These are phyloP conservation scores for Ophthalmolycus amberensis DNA, from an alignment of 2,113 vertebrate species.

Conservation along the genomic window DNA sequence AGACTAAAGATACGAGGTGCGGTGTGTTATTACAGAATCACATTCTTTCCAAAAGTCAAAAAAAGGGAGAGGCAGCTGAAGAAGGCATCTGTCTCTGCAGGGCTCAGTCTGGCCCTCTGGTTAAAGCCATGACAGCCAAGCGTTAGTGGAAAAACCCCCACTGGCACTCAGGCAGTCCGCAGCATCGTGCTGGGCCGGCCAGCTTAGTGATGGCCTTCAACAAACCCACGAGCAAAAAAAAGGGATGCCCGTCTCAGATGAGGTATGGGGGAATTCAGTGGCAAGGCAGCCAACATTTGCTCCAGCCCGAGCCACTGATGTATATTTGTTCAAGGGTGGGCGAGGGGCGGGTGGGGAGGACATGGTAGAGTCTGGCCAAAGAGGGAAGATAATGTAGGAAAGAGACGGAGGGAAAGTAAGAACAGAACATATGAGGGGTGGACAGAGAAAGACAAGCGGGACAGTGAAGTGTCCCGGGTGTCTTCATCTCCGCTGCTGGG, in stretches of 20 bases:
- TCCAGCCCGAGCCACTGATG: constrained; percentile 66
- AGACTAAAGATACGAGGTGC: constrained; percentile 21
- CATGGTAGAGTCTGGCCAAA: constrained; percentile 59
- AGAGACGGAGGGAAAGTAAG: constrained; percentile 15
- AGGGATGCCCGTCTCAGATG: constrained; percentile 69
- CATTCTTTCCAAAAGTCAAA: constrained; percentile 65
- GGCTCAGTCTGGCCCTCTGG: constrained; percentile 51
- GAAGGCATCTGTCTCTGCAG: constrained; percentile 57
- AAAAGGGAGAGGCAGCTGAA: constrained; percentile 44
- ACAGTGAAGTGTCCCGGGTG: constrained; percentile 32
- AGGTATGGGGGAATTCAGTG: constrained; percentile 71
- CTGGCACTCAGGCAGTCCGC: constrained; percentile 58
- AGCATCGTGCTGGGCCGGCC: constrained; percentile 54
- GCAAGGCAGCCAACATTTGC: constrained; percentile 70
- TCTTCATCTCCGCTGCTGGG: constrained; percentile 44
- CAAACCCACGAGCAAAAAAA: constrained; percentile 64
- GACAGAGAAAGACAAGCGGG: constrained; percentile 18
- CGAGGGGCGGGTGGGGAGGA: constrained; percentile 19
- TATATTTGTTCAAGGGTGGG: constrained; percentile 74
- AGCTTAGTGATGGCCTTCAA: constrained; percentile 69
- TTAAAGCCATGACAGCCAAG: constrained; percentile 64
- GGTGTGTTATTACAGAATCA: constrained; percentile 34
- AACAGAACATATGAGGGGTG: constrained; percentile 1
- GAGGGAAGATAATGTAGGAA: constrained; percentile 52
- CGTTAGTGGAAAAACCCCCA: constrained; percentile 76